Percentiles rank a stretch among this genome's conserved stretches.
These are phyloP conservation scores for Rhadinocentrus ornatus DNA, from an alignment of 2,797 vertebrate genomes.

Conservation along the genomic window DNA sequence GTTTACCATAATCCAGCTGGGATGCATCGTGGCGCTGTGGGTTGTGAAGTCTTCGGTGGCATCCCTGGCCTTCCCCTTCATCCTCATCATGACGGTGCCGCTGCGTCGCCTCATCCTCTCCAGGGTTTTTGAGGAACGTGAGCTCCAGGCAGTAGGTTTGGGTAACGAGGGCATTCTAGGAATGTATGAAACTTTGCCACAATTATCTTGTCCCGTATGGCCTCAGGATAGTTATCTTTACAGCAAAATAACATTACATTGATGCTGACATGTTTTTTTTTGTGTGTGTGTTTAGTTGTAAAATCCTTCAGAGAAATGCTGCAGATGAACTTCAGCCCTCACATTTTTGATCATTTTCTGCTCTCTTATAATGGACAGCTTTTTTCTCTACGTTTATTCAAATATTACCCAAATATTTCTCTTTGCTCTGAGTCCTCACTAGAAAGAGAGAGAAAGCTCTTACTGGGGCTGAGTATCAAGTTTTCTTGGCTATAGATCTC, in stretches of 20 bases:
- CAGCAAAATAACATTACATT: constrained; percentile 24
- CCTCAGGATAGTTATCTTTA: constrained; percentile 36
- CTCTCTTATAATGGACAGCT: constrained; percentile 24
- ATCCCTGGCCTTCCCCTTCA: constrained; percentile 95
- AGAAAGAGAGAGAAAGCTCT: constrained; percentile 29
- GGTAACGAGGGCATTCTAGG: constrained; percentile 22
- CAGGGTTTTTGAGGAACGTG: constrained; percentile 93
- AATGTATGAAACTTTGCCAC: constrained; percentile 39
- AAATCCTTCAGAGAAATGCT: constrained; percentile 17
- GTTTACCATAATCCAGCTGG: constrained; percentile 95
- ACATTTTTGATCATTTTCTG: constrained; percentile 29
- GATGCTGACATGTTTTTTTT: constrained; percentile 35
- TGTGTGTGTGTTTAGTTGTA: neutral
- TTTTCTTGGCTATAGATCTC: constrained; percentile 55
- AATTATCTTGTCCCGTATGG: constrained; percentile 30
- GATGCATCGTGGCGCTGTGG: constrained; percentile 94
- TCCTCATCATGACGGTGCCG: constrained; percentile 98
- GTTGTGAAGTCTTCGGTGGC: constrained; percentile 94
- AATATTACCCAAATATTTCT: constrained; percentile 51
- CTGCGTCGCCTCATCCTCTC: constrained; percentile 92
- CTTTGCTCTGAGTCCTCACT: constrained; percentile 34
- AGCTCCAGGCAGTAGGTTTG: constrained; percentile 92
- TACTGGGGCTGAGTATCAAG: constrained; percentile 10
- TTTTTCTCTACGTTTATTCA: constrained; percentile 47
- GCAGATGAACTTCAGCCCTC: constrained; percentile 20